Conservation (phyloP, 2,113 vertebrate genomes). For the Sturnus vulgaris region DNA sequence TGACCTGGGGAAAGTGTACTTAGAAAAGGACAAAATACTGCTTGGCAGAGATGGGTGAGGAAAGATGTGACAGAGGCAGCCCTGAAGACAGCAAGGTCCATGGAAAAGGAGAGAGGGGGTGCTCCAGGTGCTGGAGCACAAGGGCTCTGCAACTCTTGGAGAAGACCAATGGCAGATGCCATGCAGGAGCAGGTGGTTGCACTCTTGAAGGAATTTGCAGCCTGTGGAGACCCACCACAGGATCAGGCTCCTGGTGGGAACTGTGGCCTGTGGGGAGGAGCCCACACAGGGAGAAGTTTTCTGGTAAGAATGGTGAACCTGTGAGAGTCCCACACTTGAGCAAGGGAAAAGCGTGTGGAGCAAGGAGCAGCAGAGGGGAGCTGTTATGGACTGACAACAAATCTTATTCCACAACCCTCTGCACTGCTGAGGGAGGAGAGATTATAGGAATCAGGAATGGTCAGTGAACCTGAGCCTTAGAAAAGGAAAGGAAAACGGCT, state of each 20-base stretch:
- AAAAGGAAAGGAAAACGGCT: background rate
- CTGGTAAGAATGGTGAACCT: background rate
- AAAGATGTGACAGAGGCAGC: background rate
- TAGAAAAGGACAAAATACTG: background rate
- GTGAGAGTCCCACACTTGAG: background rate
- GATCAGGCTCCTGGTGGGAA: background rate
- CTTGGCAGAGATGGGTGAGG: background rate
- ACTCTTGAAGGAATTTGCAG: background rate
- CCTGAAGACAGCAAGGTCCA: background rate
- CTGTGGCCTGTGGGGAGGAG: background rate
- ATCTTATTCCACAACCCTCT: background rate
- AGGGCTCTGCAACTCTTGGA: background rate
- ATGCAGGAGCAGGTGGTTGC: background rate
- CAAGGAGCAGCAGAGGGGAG: background rate
- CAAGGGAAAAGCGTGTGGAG: background rate
- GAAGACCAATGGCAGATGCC: background rate
- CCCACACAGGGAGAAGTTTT: background rate
- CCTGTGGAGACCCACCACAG: background rate
- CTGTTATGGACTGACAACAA: background rate
- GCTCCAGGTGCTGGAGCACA: background rate
- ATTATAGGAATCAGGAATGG: background rate
- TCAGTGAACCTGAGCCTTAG: background rate
- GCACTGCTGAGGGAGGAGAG: background rate
- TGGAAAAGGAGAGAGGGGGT: background rate
- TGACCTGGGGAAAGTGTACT: accelerated